Conservation (phyloP, 2,888 invertebrate genomes). For the Atrina japonica region DNA sequence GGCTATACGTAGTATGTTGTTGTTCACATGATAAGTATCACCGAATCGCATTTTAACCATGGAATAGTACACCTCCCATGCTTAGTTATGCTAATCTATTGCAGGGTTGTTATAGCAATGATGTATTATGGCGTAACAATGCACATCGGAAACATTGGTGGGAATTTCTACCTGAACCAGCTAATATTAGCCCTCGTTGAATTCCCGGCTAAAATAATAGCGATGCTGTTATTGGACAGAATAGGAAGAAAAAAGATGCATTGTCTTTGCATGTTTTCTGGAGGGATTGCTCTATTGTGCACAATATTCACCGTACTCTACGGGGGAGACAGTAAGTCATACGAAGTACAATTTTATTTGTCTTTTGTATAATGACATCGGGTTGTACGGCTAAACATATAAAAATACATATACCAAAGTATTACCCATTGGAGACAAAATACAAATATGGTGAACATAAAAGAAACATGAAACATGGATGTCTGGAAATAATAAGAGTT, state of each 20-base stretch:
- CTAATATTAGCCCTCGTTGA: constrained; percentile 55
- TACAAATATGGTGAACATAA: too few species aligned
- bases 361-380: neutral
- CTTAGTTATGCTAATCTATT: too few species aligned
- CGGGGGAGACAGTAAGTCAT: constrained; percentile 43
- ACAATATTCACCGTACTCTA: constrained; percentile 82
- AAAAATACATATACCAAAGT: too few species aligned
- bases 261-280: constrained; percentile 51
- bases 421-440: too few species aligned
- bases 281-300: constrained; percentile 81
- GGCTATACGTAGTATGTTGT: too few species aligned
- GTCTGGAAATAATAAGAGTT: too few species aligned
- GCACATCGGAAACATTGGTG: constrained; percentile 59
- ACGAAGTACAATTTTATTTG: neutral
- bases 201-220: constrained; percentile 54
- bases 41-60: too few species aligned
- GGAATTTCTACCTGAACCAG: constrained; percentile 61
- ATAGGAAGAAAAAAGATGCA: constrained; percentile 55
- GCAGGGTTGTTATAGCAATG: constrained; percentile 61
- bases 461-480: too few species aligned
- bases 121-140: constrained; percentile 63
- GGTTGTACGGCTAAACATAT: too few species aligned
- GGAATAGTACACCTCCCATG: too few species aligned
- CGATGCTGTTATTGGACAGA: constrained; percentile 55
- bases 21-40: too few species aligned